Evolutionary conservation across 1,140 invertebrate species (phyloP), one percentile per base, ranked within the genome.

Genomic region (Parapsyche elsis): DNA sequence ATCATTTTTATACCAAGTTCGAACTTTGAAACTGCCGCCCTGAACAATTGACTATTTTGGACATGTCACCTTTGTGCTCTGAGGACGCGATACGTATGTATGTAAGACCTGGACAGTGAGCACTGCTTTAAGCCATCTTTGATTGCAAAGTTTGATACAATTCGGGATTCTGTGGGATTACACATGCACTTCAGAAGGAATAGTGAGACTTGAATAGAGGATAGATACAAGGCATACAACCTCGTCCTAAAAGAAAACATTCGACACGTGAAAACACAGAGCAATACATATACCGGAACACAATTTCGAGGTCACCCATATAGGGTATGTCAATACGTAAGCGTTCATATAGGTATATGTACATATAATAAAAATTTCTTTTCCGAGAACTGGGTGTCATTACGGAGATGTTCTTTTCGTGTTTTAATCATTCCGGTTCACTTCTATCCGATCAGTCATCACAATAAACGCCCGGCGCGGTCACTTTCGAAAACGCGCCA

Each of bases 401-500:
- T 16, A 16, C 49, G 30, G 30, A 38, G 30, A 38, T 38, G 49
- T 53, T 16, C 16, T 53, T 53, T 53, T 53, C 49, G 49, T 53
- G 49, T 16, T 53, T 53, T 53, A 14, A 53, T 12, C 49, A 5
- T 53, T 53, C 49, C 49, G 49, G 49, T 53, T 53, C 49, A 53
- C 49, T 53, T 53, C 16, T 53, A 53, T 53, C 10, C 49, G 49
- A 53, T 53, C 49, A 16, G 49, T 53, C 49, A 53, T 53, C 49
- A 53, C 12, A 53, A 53, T 53, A 23, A 61, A 19, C 10, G 59
- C n/a, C 59, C 64, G 19, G 64, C 14, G 21, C 23, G 64, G 64
- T 67, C 64, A 67, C 64, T 67, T 67, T 67, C 64, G 64, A 67
- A 67, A 67, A 23, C n/a, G 24, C 57, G 24, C 64, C 64, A 67